Conservation (phyloP, 2,113 vertebrate genomes). For the Prunella himalayana region DNA sequence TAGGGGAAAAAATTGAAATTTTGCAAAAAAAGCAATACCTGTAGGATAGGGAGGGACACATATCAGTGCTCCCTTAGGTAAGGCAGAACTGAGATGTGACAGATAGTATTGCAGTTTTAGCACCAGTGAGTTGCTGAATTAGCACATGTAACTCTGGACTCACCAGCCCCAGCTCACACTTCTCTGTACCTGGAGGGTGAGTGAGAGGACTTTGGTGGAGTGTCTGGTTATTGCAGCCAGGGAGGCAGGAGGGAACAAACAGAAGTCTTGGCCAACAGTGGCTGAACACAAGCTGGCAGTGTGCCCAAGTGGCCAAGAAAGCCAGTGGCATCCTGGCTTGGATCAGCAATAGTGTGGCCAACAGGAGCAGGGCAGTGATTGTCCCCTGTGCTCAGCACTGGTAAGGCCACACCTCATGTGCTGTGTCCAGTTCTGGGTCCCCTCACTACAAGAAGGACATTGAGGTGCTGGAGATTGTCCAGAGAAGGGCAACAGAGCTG, state of each 20-base stretch:
- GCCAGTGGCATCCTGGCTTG: neutral
- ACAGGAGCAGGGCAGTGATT: neutral
- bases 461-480: neutral
- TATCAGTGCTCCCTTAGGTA: neutral
- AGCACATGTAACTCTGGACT: neutral
- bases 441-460: neutral
- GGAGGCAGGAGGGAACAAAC: neutral
- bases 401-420: accelerated
- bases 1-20: neutral
- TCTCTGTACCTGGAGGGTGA: neutral
- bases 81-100: neutral
- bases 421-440: too few relatives aligned
- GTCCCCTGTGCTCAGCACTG: accelerated
- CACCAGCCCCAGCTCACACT: neutral
- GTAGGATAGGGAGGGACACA: neutral
- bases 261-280: neutral
- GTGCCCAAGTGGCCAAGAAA: neutral
- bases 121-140: neutral
- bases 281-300: neutral
- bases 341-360: neutral
- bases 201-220: neutral
- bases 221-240: neutral
- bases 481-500: neutral
- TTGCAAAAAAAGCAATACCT: neutral
- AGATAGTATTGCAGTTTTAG: neutral